Percentiles rank a stretch among this genome's conserved stretches.
These are phyloP conservation scores for Iguana delicatissima DNA, from an alignment of 2,797 vertebrate genomes.

Conservation along the genomic window DNA sequence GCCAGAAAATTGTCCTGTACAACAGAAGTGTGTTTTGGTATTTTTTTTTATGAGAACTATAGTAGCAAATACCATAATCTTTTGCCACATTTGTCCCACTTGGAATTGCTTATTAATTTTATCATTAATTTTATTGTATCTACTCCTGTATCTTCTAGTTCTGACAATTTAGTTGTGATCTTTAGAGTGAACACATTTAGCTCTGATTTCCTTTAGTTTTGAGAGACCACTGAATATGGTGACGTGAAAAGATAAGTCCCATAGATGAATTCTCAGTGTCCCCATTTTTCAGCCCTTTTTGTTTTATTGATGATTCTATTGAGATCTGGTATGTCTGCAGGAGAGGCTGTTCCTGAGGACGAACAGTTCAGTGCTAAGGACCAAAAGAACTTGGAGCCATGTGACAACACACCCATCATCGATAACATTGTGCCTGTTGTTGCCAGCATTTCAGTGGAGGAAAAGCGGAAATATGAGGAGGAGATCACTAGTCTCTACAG, in stretches of 20 bases:
- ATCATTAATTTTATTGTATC: background rate
- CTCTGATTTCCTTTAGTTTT: background rate
- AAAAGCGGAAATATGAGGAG: conserved; percentile 87
- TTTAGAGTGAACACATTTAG: background rate
- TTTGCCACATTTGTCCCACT: too few species aligned
- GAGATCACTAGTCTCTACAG: conserved; percentile 90
- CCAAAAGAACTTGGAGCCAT: conserved; percentile 86
- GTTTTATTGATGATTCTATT: background rate
- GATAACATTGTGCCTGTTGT: conserved; percentile 82
- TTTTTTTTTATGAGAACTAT: too few species aligned
- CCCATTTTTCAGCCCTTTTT: background rate
- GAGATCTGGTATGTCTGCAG: conserved; percentile 71
- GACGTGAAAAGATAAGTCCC: background rate
- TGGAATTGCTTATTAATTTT: too few species aligned
- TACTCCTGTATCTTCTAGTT: background rate
- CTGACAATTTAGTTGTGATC: background rate
- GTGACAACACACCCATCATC: conserved; percentile 87
- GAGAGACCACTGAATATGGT: background rate
- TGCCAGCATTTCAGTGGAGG: conserved; percentile 79
- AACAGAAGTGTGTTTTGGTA: too few species aligned
- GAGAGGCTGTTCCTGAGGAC: conserved; percentile 90
- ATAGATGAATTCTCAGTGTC: background rate
- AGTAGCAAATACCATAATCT: too few species aligned
- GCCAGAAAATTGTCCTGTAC: too few species aligned
- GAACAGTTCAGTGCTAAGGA: conserved; percentile 90